Base-by-base conservation (phyloP, 2,888 invertebrate species). In the Epistrophe grossulariae region DNA sequence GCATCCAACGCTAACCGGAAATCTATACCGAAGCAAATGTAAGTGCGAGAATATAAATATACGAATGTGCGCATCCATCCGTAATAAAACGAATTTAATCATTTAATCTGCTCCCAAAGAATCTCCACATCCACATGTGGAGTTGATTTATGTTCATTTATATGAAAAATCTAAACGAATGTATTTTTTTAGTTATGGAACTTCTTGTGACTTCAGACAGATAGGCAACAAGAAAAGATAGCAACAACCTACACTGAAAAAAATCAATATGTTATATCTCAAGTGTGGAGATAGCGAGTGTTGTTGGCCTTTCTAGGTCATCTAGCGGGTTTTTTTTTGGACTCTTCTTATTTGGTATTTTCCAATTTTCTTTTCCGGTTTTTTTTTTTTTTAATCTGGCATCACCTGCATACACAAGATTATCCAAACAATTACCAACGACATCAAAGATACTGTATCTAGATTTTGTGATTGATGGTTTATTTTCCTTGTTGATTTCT, bases 251-350 rank as follows among this genome's bases (percentile, higher is more conserved):
- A 66, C 48, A 48, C 48, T 66, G 66, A 19, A 17, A 60, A 64
- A 52, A 71, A 78, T 71, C 52, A 71, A 70, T 78, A 60, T 38
- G 77, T 57, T 77, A 77, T 77, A 68, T 62, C 62, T 64, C 4
- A n/a, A 11, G 17, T 31, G 13, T 31, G 13, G 13, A 13, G n/a
- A 66, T 28, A 17, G 50, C 35, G 28, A 52, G 80, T 24, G 24
- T 70, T 80, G 68, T 68, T 70, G 74, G 80, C 76, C 74, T 81
- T 81, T 81, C 70, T 81, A 74, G 80, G 80, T 81, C 80, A 81
- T 15, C 52, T 81, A 81, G 80, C 80, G 80, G 80, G 43, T 74
- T 71, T 71, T 31, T 31, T 55, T 15, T 0, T 77, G 64, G 57
- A 19, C 50, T 68, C 50, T 38, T 68, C 35, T 17, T 73, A 66